phyloP scores from a whole-genome alignment of 2,888 invertebrate species.

The Isoperla grammatica region DNA sequence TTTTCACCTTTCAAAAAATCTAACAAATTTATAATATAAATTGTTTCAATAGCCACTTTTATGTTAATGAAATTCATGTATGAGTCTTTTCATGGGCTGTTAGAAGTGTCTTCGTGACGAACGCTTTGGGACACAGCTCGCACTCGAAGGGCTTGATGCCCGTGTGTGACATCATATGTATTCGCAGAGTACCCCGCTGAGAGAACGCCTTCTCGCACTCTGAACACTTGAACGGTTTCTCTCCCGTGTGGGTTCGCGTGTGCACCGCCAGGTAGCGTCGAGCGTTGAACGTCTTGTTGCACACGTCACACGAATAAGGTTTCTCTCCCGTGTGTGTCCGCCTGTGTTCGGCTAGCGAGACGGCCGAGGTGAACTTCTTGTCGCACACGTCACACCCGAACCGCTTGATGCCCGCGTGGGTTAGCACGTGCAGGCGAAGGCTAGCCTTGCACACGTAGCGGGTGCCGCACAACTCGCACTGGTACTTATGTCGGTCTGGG shows the following conservation, averaged over 20 bases:
- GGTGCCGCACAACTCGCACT: slow-evolving; percentile 36
- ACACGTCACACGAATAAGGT: slow-evolving; percentile 32
- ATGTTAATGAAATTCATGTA: no score
- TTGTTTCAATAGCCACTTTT: no score
- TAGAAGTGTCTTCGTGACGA: slow-evolving; percentile 36
- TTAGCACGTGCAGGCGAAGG: slow-evolving; percentile 32
- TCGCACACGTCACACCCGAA: slow-evolving; percentile 57
- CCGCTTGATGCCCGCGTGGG: slow-evolving; percentile 40
- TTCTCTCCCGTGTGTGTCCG: slow-evolving; percentile 51
- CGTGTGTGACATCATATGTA: slow-evolving; percentile 23
- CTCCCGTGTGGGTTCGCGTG: slow-evolving; percentile 18
- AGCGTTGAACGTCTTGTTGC: slow-evolving; percentile 27
- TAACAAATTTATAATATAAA: no score
- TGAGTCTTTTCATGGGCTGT: slow-evolving; percentile 2
- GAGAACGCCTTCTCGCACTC: slow-evolving; percentile 39
- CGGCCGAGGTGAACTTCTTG: slow-evolving; percentile 53
- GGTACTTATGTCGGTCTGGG: slow-evolving; percentile 20
- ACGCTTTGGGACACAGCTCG: slow-evolving; percentile 54
- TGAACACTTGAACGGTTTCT: slow-evolving; percentile 35
- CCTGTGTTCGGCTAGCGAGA: slow-evolving; percentile 56
- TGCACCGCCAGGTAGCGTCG: slow-evolving; percentile 14
- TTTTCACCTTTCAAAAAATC: no score
- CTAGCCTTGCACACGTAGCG: slow-evolving; percentile 33
- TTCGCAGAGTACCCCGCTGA: slow-evolving; percentile 19
- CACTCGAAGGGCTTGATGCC: slow-evolving; percentile 43